Evolutionary conservation across 1,140 invertebrate genomes (phyloP).

Genomic region (Philopotamus ludificatus): DNA sequence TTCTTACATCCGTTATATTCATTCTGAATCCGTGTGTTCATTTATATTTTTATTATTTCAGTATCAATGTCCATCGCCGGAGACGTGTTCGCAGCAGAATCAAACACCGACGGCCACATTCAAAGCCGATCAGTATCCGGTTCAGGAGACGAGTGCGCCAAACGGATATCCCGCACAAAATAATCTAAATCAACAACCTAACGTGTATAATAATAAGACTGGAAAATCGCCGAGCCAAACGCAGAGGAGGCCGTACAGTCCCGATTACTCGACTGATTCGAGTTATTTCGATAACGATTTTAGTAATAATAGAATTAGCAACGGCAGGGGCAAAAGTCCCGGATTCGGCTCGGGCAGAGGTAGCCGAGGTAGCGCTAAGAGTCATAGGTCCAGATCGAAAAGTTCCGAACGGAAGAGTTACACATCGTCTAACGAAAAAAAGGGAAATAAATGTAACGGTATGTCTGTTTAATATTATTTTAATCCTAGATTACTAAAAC

Average conservation of each 20-base stretch:
- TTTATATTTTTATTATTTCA: conserved; percentile 18
- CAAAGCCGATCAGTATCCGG: conserved; percentile 16
- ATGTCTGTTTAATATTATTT: conserved; percentile 9
- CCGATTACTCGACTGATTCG: conserved; percentile 36
- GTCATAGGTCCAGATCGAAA: conserved; percentile 34
- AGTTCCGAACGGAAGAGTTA: conserved; percentile 34
- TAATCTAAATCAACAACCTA: conserved; percentile 8
- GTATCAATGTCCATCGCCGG: conserved; percentile 36
- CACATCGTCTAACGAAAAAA: conserved; percentile 36
- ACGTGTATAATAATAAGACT: conserved; percentile 11
- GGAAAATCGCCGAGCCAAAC: conserved; percentile 17
- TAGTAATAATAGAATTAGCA: conserved; percentile 18
- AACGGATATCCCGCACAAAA: conserved; percentile 20
- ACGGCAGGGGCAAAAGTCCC: conserved; percentile 33
- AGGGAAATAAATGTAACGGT: conserved; percentile 30
- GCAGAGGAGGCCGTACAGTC: conserved; percentile 30
- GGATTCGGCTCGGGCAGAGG: conserved; percentile 25
- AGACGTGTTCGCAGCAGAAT: conserved; percentile 25
- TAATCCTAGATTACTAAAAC: not conserved
- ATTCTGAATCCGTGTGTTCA: not conserved
- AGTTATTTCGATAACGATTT: conserved; percentile 39
- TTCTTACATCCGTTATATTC: too few relatives aligned
- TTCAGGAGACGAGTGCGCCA: conserved; percentile 15
- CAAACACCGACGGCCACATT: conserved; percentile 28
- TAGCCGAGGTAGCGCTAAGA: conserved; percentile 31